Base-by-base conservation (phyloP, 2,113 vertebrate genomes). In the Paradoxurus hermaphroditus region DNA sequence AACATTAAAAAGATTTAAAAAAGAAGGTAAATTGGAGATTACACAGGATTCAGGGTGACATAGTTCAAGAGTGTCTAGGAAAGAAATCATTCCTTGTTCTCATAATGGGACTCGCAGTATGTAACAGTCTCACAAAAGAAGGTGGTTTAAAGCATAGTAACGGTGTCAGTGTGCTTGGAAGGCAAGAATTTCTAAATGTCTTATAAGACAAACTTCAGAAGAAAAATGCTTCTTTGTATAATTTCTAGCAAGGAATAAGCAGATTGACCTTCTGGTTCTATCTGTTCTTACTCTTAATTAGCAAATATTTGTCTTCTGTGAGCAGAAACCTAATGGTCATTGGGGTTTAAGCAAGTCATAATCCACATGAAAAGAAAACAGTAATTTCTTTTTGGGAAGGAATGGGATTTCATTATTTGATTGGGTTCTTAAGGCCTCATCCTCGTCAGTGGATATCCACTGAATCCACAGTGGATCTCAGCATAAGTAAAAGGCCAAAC, bases 231-330 rank as follows among this genome's bases (percentile, higher is more conserved):
- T 92, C 29, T 36, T 93, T 51, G 25, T 90, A 44, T 88, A 46
- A 95, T 92, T 94, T 94, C 72, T 73, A 73, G 56, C 14, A 65
- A 93, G 85, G 67, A 93, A 88, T 94, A 97, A 95, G 85, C 94
- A 75, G 81, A 75, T 31, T 93, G 92, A 96, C 94, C 96, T 97
- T 93, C 81, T 81, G 29, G 39, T 94, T 92, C 91, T 97, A 84
- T 96, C 94, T 67, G 39, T 93, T 96, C 75, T 98, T 94, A 93
- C 51, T 49, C 93, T 97, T 97, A 97, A 98, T 98, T 98, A 84
- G 96, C 95, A 97, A 97, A 98, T 97, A 98, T 97, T 98, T 98
- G 97, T 97, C 96, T 97, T 97, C 88, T 91, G 72, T 97, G 88
- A 96, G 86, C 68, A 97, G 90, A 95, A 96, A 96, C 36, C 21